Evolutionary conservation across 2,888 invertebrate genomes (phyloP).

Genomic region (Formica aserva): DNA sequence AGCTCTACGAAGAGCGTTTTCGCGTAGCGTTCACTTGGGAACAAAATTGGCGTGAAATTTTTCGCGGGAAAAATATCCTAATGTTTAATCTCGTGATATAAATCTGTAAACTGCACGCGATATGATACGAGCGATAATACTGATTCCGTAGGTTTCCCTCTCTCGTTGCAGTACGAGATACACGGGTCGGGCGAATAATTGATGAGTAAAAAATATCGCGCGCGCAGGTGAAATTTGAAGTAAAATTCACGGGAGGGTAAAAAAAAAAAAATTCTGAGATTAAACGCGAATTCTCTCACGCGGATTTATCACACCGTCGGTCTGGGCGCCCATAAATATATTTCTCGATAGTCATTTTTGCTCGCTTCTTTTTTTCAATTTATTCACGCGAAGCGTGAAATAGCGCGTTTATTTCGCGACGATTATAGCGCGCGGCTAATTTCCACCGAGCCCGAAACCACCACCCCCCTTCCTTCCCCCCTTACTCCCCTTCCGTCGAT

Average conservation of each 20-base stretch:
- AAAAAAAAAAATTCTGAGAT: conserved; percentile 12
- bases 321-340: conserved; percentile 5
- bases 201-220: conserved; percentile 6
- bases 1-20: neutral
- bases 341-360: conserved; percentile 26
- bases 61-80: neutral
- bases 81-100: neutral
- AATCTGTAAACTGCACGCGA: neutral
- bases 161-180: neutral
- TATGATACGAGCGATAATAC: neutral
- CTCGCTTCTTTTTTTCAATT: conserved; percentile 52
- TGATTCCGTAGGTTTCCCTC: neutral
- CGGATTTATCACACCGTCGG: neutral
- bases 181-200: neutral
- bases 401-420: conserved; percentile 72
- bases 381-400: conserved; percentile 59
- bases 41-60: conserved; percentile 2
- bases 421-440: conserved; percentile 79
- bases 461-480: neutral
- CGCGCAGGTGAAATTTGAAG: neutral
- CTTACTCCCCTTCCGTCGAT: neutral
- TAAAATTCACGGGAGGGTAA: neutral
- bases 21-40: conserved; percentile 1
- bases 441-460: conserved; percentile 74
- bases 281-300: conserved; percentile 3